Evolutionary conservation across 2,797 vertebrate species (phyloP), one percentile per base, ranked within the genome.

Genomic region (Ambastaia sidthimunki): DNA sequence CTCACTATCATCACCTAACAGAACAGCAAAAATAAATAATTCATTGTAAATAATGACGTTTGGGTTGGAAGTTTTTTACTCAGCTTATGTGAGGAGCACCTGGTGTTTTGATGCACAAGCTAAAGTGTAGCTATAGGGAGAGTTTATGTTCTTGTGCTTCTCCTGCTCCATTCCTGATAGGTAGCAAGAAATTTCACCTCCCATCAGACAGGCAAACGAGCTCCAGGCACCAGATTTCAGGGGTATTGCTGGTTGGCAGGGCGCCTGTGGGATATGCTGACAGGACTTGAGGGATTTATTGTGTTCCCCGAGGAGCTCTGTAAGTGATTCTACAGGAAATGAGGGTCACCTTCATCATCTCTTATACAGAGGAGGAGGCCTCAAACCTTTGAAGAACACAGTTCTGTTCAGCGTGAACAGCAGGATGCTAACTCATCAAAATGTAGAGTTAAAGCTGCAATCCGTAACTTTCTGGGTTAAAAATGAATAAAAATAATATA

Each of bases 171-270:
- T 84, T 86, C 89, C 92, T 93, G 90, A 92, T 85, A 87, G 86
- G 90, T 90, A 83, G 5, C 85, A 80, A 91, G 81, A 86, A 92
- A 91, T 87, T 91, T 90, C 86, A 87, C 86, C 85, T 89, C 83
- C 89, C 82, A 87, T 91, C 89, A 89, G 87, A 85, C 89, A 89
- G 88, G 91, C 89, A 83, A 88, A 91, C 82, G 87, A 83, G 84
- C 84, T 88, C 50, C 12, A 68, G 85, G 48, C 78, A 78, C 23
- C 7, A 16, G 71, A 77, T 82, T 83, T 83, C 9, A 48, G 31
- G 50, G 52, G 70, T 82, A 69, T 83, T 82, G 77, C 70, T 71
- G 78, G 78, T 81, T 82, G 18, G 19, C 31, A 55, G 50, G 80
- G 69, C 34, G 79, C 65, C 63, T 80, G 7, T 31, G 28, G 82